Conservation (phyloP, 2,113 vertebrate genomes). For the Sprattus sprattus region DNA sequence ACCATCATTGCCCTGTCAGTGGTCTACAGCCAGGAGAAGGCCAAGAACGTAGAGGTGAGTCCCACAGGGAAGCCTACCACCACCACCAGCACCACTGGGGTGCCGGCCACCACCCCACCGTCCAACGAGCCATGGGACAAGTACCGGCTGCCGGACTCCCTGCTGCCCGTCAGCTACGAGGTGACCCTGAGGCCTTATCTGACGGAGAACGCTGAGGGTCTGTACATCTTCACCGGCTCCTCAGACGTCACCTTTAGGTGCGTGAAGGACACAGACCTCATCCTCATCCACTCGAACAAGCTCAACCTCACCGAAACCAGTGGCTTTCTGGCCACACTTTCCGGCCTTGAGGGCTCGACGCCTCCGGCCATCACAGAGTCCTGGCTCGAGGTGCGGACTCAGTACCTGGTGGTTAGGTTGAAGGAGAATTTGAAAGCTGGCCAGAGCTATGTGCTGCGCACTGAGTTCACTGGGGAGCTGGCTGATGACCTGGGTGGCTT, state of each 20-base stretch:
- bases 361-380: conserved; percentile 43
- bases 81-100: background rate
- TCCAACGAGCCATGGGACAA: conserved; percentile 69
- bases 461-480: conserved; percentile 78
- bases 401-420: conserved; percentile 83
- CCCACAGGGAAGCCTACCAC: conserved; percentile 41
- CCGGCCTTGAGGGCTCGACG: fast-evolving
- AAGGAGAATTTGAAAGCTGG: background rate
- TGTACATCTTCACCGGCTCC: conserved; percentile 74
- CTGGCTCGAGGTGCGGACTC: conserved; percentile 68
- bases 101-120: conserved; percentile 38
- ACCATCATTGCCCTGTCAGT: conserved; percentile 88
- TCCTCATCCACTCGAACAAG: conserved; percentile 89
- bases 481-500: conserved; percentile 86
- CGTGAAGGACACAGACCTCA: conserved; percentile 67
- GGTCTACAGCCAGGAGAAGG: conserved; percentile 83
- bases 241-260: conserved; percentile 79
- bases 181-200: conserved; percentile 34
- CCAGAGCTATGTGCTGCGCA: conserved; percentile 71
- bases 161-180: conserved; percentile 23
- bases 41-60: conserved; percentile 55
- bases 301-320: conserved; percentile 74
- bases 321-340: conserved; percentile 38
- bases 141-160: conserved; percentile 43
- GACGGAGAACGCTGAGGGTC: fast-evolving